Evolutionary conservation across 2,888 invertebrate genomes (phyloP), one percentile per base, ranked within the genome.

Genomic region (Drosophila barbarae): DNA sequence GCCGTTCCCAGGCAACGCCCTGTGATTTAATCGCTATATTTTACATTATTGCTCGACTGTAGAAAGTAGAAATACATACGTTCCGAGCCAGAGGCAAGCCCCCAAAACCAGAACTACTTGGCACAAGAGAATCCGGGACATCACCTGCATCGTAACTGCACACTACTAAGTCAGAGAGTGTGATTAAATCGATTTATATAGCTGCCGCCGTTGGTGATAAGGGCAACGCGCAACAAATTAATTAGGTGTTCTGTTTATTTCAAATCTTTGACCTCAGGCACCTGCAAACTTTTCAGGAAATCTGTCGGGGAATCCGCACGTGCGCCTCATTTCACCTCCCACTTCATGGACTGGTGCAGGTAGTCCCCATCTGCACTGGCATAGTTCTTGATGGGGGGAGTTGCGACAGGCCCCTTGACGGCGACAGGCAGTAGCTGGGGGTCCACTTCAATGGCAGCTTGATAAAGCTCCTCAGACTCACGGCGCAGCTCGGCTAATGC

Each of bases 361-460:
- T 97, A 98, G 82, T 98, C 96, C 38, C 99, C 99, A 90, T 99
- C 98, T 0, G 96, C 95, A 46, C 93, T 92, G 0, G 92, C 91
- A 87, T 96, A 98, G 69, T 93, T 91, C 83, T 93, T 91, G 61
- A 96, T 94, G 0, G 97, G 93, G 4, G 98, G 97, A 1, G 97
- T 97, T 30, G 93, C 90, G 0, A 94, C 92, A 0, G 98, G 96
- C 0, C 98, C 98, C 60, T 90, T 91, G 2, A 91, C 86, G 21
- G 91, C 90, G 75, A 93, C 93, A 0, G 96, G 95, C 26, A 97
- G 84, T 35, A 96, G 86, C 8, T 90, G 88, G 18, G 92, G 86
- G 88, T 98, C 97, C 6, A 93, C 90, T 93, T 96, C 92, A 72
- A 97, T 93, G 15, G 98, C 98, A 86, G 94, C 94, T 86, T 94